Evolutionary conservation across 2,797 vertebrate genomes (phyloP).

Genomic region (Anabas testudineus): DNA sequence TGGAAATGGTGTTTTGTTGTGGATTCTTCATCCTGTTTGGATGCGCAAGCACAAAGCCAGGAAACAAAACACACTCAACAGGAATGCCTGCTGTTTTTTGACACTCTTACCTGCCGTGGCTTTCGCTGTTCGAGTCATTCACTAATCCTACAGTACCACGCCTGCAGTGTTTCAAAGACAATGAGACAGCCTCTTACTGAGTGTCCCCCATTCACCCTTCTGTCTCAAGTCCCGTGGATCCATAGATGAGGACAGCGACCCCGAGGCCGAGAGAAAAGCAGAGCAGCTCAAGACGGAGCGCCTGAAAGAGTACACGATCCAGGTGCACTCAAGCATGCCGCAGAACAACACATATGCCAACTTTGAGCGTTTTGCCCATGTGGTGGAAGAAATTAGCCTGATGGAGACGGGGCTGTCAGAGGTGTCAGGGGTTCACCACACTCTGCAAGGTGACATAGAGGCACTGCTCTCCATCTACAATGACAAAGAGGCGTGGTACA

Average conservation of each 20-base stretch:
- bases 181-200: constrained; percentile 70
- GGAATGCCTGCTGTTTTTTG: constrained; percentile 52
- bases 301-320: constrained; percentile 91
- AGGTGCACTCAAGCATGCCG: constrained; percentile 89
- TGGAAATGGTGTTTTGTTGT: constrained; percentile 61
- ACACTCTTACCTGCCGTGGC: constrained; percentile 59
- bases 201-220: constrained; percentile 82
- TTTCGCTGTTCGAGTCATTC: constrained; percentile 64
- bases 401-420: constrained; percentile 77
- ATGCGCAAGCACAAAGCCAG: constrained; percentile 63
- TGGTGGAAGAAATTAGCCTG: constrained; percentile 86
- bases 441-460: constrained; percentile 88
- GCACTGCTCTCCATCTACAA: constrained; percentile 89
- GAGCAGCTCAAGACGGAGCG: constrained; percentile 90
- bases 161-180: constrained; percentile 67
- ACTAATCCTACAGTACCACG: constrained; percentile 61
- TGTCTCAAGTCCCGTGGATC: constrained; percentile 65
- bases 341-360: constrained; percentile 92
- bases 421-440: constrained; percentile 75
- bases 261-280: constrained; percentile 71
- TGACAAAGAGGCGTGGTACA: constrained; percentile 92
- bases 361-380: constrained; percentile 88
- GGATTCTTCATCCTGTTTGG: constrained; percentile 62
- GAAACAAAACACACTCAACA: constrained; percentile 47
- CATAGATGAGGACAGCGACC: no score